Conservation (phyloP, 1,140 invertebrate species). For the Steinernema feltiae region DNA sequence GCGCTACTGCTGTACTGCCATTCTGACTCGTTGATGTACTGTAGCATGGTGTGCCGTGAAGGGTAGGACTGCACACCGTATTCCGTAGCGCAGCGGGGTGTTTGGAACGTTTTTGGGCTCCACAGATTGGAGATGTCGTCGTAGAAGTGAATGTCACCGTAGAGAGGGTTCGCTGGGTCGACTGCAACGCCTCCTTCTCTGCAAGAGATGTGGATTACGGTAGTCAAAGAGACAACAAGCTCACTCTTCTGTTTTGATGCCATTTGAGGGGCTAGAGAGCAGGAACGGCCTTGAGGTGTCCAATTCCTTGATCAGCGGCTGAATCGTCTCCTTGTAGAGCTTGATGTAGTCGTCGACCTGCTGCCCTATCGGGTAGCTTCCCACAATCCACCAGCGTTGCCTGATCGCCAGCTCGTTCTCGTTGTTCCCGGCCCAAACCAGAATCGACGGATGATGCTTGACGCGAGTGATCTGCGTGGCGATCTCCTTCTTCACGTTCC, state of each 20-base stretch:
- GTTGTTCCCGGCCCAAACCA: constrained; percentile 84
- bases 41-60: constrained; percentile 61
- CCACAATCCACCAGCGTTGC: constrained; percentile 39
- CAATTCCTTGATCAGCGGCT: constrained; percentile 63
- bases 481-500: constrained; percentile 72
- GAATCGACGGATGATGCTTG: constrained; percentile 79
- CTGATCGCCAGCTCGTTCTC: constrained; percentile 85
- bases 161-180: constrained; percentile 72
- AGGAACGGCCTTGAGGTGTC: constrained; percentile 69
- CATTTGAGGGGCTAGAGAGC: constrained; percentile 86
- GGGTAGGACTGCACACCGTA: constrained; percentile 89
- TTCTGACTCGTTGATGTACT: constrained; percentile 62
- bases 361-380: constrained; percentile 34
- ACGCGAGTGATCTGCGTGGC: constrained; percentile 71
- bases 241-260: constrained; percentile 66
- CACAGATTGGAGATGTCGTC: constrained; percentile 77
- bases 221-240: constrained; percentile 14
- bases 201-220: neutral
- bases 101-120: constrained; percentile 71
- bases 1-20: constrained; percentile 65
- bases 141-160: constrained; percentile 91
- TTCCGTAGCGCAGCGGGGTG: constrained; percentile 81
- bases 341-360: constrained; percentile 70
- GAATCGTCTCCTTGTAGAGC: constrained; percentile 75
- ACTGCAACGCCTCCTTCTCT: constrained; percentile 69